A percentile compares a stretch with the other conserved stretches of the same genome.
Conservation (phyloP, 2,888 invertebrate genomes). For the Ernsta delagoae region DNA sequence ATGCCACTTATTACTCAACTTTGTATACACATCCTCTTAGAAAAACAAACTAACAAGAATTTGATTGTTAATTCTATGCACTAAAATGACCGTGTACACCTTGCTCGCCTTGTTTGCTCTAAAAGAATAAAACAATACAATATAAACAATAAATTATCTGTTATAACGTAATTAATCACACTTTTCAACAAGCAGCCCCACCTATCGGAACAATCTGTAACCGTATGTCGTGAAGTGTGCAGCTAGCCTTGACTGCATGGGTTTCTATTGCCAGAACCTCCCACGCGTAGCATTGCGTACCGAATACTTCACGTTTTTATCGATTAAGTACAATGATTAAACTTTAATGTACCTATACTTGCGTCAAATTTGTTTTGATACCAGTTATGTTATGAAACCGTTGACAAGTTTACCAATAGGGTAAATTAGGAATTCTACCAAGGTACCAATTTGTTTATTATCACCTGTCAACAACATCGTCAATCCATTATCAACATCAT, state of each 20-base stretch:
- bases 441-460: too few species aligned
- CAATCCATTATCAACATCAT: too few species aligned
- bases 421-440: too few species aligned
- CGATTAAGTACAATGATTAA: constrained; percentile 20
- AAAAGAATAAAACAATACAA: background rate
- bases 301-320: constrained; percentile 25
- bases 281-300: constrained; percentile 24
- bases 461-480: too few species aligned
- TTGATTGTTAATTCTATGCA: background rate
- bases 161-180: constrained; percentile 34
- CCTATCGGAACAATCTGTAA: constrained; percentile 5
- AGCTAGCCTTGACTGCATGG: constrained; percentile 17
- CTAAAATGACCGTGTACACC: background rate
- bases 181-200: constrained; percentile 4
- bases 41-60: background rate
- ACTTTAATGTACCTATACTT: background rate
- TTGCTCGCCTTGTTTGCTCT: constrained; percentile 1
- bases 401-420: background rate
- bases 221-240: constrained; percentile 8
- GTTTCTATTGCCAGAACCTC: constrained; percentile 19
- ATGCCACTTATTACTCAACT: too few species aligned
- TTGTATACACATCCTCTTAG: too few species aligned
- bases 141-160: background rate
- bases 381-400: background rate
- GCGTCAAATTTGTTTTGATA: constrained; percentile 5